Evolutionary conservation across 2,888 invertebrate genomes (phyloP).

Genomic region (Spisula solida): DNA sequence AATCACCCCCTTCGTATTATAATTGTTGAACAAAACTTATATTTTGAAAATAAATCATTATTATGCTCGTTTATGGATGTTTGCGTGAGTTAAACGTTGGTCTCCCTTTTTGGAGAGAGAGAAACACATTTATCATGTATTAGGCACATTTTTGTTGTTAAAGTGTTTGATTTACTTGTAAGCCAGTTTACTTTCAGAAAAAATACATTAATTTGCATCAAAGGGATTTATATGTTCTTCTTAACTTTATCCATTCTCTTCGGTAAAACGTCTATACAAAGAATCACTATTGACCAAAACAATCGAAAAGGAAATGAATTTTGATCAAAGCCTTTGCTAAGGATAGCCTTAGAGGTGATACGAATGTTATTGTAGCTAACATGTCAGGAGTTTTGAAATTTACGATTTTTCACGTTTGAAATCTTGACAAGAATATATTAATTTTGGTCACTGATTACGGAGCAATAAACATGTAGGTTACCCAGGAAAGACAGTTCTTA

Average conservation of each 20-base stretch:
- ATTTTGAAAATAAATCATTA: background rate
- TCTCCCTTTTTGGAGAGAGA: background rate
- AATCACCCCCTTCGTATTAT: background rate
- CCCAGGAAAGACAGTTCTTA: conserved; percentile 66
- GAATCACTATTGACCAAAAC: conserved; percentile 29
- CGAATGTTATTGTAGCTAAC: background rate
- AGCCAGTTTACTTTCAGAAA: conserved; percentile 19
- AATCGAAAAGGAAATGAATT: background rate
- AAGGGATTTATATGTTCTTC: conserved; percentile 26
- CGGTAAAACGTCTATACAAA: conserved; percentile 10
- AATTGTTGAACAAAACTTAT: background rate
- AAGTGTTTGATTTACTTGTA: conserved; percentile 14
- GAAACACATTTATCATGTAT: background rate
- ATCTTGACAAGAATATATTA: conserved; percentile 71
- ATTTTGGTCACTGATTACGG: conserved; percentile 61
- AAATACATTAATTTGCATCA: conserved; percentile 38
- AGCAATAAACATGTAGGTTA: conserved; percentile 61
- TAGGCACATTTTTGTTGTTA: background rate
- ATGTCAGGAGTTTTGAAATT: conserved; percentile 55
- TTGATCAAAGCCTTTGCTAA: conserved; percentile 33
- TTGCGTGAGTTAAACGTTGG: background rate
- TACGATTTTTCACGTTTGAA: conserved; percentile 59
- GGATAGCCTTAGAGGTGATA: background rate
- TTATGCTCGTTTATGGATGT: background rate
- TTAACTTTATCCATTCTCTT: conserved; percentile 10